Conservation (phyloP, 1,140 invertebrate genomes). For the Drosophila mojavensis region DNA sequence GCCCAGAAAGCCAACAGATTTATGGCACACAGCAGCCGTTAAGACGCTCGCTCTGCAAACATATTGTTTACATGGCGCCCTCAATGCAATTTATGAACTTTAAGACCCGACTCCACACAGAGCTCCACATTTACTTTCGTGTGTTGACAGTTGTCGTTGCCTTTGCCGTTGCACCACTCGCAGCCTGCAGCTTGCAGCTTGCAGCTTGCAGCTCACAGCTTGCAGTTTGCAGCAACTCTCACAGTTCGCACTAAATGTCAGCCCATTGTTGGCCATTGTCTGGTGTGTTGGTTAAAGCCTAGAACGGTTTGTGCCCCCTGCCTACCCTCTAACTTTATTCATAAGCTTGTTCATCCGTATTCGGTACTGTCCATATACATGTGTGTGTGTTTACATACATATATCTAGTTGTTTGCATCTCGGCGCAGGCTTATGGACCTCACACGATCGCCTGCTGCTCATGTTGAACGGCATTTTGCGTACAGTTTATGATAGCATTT, state of each 20-base stretch:
- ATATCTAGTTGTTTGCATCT: slow-evolving; percentile 40
- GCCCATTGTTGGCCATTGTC: slow-evolving; percentile 64
- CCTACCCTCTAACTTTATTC: slow-evolving; percentile 40
- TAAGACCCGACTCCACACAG: slow-evolving; percentile 41
- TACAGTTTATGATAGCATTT: slow-evolving; percentile 40
- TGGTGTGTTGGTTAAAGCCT: slow-evolving; percentile 15
- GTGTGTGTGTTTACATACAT: slow-evolving; percentile 15
- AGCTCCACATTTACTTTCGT: slow-evolving; percentile 72
- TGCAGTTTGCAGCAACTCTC: slow-evolving; percentile 1
- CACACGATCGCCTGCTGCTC: slow-evolving; percentile 52
- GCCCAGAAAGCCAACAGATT: slow-evolving; percentile 63
- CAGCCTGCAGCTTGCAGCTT: slow-evolving; percentile 1
- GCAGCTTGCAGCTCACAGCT: background rate
- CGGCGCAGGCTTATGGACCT: slow-evolving; percentile 26
- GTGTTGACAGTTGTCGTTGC: slow-evolving; percentile 79
- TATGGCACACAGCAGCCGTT: slow-evolving; percentile 74
- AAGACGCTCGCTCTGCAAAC: slow-evolving; percentile 50
- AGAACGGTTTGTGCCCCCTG: slow-evolving; percentile 45
- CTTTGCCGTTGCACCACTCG: slow-evolving; percentile 26
- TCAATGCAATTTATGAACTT: slow-evolving; percentile 77
- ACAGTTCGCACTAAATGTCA: slow-evolving; percentile 60
- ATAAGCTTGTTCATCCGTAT: slow-evolving; percentile 54
- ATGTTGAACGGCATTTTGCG: slow-evolving; percentile 64
- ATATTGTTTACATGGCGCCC: slow-evolving; percentile 72
- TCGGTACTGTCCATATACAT: slow-evolving; percentile 38